These are phyloP conservation scores for Oreohelix idahoensis DNA, from an alignment of 1,140 invertebrate species.

Conservation along the genomic window DNA sequence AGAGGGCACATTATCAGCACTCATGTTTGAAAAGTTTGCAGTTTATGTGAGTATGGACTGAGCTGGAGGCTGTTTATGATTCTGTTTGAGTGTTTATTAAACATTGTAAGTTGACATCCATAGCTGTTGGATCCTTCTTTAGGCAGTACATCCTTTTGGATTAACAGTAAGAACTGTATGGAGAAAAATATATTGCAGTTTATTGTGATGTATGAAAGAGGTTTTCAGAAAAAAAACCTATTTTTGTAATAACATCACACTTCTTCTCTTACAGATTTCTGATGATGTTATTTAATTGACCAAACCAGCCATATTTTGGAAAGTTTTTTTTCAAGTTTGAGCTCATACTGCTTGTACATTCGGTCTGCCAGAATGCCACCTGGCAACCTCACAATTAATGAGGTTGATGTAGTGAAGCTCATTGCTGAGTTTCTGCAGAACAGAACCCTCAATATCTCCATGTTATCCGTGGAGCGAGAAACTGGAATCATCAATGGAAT, in stretches of 20 bases:
- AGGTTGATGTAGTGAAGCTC: conserved; percentile 92
- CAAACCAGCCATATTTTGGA: not conserved
- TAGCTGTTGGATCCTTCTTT: not conserved
- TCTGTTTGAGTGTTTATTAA: no score
- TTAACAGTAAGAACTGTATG: not conserved
- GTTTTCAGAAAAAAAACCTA: no score
- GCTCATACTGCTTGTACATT: not conserved
- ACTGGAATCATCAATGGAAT: conserved; percentile 94
- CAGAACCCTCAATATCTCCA: conserved; percentile 83
- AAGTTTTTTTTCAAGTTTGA: not conserved
- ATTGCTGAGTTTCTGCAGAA: conserved; percentile 93
- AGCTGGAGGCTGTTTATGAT: no score
- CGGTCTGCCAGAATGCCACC: conserved; percentile 59
- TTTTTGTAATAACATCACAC: not conserved
- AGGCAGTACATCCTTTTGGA: not conserved
- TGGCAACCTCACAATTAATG: conserved; percentile 74
- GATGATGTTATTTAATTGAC: not conserved
- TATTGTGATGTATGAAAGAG: no score
- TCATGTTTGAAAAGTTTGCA: no score
- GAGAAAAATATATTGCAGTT: not conserved
- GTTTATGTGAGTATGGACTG: no score
- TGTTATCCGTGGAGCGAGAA: conserved; percentile 93
- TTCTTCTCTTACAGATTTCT: not conserved
- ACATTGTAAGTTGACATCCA: no score
- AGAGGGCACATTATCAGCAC: no score